Percentiles rank a stretch among this genome's conserved stretches.
These are phyloP conservation scores for Corydoras maculifer DNA, from an alignment of 2,113 vertebrate genomes.

Conservation along the genomic window DNA sequence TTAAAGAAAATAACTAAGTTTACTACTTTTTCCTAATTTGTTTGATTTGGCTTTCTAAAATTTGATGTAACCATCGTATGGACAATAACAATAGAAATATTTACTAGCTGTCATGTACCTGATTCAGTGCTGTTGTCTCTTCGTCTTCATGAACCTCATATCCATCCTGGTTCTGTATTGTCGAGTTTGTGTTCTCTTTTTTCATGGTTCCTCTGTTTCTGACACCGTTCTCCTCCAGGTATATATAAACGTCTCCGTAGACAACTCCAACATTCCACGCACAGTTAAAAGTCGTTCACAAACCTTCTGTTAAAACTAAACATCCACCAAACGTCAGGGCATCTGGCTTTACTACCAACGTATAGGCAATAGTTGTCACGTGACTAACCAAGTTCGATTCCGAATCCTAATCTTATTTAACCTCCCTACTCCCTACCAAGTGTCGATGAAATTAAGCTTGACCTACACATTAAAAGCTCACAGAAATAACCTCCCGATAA, in stretches of 20 bases:
- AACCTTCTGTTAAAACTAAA: background rate
- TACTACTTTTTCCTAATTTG: too few relatives aligned
- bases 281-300: background rate
- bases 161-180: constrained; percentile 16
- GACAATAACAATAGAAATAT: too few relatives aligned
- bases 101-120: constrained; percentile 9
- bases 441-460: background rate
- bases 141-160: constrained; percentile 9
- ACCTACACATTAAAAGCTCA: background rate
- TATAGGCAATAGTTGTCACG: background rate
- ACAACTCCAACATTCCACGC: background rate
- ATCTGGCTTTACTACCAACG: background rate
- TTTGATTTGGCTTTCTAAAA: too few relatives aligned
- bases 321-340: background rate
- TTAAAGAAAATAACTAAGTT: too few relatives aligned
- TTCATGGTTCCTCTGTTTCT: constrained; percentile 18
- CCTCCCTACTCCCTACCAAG: background rate
- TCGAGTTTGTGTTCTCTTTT: background rate
- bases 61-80: too few relatives aligned
- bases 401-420: background rate
- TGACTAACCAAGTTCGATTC: background rate
- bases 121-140: constrained; percentile 23
- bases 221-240: background rate
- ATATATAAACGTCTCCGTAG: background rate
- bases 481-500: too few relatives aligned